Evolutionary conservation across 2,888 invertebrate species (phyloP), one percentile per base, ranked within the genome.

Genomic region (Drosophila barbarae): DNA sequence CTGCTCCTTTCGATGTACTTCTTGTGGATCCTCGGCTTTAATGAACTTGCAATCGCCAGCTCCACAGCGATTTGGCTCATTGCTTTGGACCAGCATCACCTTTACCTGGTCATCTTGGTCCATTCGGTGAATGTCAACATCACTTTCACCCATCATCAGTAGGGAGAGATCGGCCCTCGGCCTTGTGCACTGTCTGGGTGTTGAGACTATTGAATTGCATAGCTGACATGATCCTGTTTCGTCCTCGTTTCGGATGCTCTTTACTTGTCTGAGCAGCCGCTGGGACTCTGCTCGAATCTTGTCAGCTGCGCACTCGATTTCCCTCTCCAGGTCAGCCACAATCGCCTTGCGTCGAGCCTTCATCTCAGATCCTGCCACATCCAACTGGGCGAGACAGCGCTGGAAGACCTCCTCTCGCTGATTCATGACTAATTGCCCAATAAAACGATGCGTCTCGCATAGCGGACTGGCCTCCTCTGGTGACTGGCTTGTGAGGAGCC

Each of bases 371-470:
- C 38, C 51, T 2, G 23, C 4, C 2, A 64, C 8, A 41, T 69
- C 41, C 9, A 77, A 2, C n/a, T 67, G 6, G 2, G 36, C 3
- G 32, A 69, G 28, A 50, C 69, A 73, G 2, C 57, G 69, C 10
- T 59, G 30, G 36, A 64, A 0, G 3, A 59, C 42, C 10, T 71
- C 52, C 12, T 59, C 9, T 7, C 54, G 50, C 42, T 52, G 52
- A 0, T 9, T 13, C 0, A 7, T 10, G 5, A 42, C 13, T 1
- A 34, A 9, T 2, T 49, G n/a, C 13, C 58, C 50, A 8, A 65
- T 5, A 7, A 36, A 21, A 12, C 72, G 75, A 56, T 81, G 81
- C 3, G 66, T 26, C 0, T 51, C 9, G 35, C 85, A 81, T 5
- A 70, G 34, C 3, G 21, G 10, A 6, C 8, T 15, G 1, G 13